Evolutionary conservation across 2,888 invertebrate genomes (phyloP).

Genomic region (Miltochrista miniata): DNA sequence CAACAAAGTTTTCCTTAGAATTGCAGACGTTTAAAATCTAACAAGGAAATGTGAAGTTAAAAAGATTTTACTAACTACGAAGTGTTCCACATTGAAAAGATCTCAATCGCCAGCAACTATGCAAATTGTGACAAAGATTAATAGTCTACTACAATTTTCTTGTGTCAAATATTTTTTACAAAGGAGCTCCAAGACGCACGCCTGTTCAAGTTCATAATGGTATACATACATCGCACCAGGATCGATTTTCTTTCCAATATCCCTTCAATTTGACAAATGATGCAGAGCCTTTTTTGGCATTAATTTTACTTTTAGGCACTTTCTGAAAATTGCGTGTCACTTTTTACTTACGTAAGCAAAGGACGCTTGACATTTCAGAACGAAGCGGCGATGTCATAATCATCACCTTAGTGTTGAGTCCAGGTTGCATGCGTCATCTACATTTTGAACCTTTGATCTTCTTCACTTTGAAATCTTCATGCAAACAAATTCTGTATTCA

Average conservation of each 20-base stretch:
- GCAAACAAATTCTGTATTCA: no score
- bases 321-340: neutral
- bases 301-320: conserved; percentile 4
- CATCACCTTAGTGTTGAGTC: no score
- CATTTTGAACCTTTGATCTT: no score
- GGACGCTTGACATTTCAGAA: no score
- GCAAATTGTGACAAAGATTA: conserved; percentile 11
- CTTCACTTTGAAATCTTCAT: no score
- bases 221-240: conserved; percentile 6
- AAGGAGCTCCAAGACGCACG: conserved; percentile 5
- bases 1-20: no score
- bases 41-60: no score
- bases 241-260: conserved; percentile 11
- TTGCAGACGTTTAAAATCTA: no score
- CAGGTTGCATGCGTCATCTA: no score
- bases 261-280: conserved; percentile 15
- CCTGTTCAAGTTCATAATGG: conserved; percentile 8
- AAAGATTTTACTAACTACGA: neutral
- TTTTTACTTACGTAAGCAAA: neutral
- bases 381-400: no score
- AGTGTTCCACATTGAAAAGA: neutral
- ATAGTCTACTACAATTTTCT: conserved; percentile 5
- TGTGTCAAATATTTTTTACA: no score
- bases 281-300: neutral
- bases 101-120: conserved; percentile 4